Evolutionary conservation across 2,888 invertebrate species (phyloP).

Genomic region (Xylocampa areola): DNA sequence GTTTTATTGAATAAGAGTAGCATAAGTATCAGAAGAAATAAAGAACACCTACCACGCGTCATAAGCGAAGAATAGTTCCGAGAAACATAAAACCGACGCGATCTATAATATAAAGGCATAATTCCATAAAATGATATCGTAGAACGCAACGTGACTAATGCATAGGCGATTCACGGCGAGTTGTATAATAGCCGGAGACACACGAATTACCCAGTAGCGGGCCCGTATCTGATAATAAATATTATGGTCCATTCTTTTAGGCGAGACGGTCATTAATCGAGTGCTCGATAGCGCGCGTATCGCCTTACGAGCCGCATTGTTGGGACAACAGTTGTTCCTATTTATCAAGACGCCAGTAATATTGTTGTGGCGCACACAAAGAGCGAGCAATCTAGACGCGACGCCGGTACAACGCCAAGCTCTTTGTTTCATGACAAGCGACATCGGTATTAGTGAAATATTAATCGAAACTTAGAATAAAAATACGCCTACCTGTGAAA

Average conservation of each 20-base stretch:
- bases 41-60: constrained; percentile 64
- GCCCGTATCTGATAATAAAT: constrained; percentile 89
- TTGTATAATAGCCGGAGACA: constrained; percentile 85
- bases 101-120: constrained; percentile 76
- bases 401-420: constrained; percentile 70
- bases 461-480: constrained; percentile 67
- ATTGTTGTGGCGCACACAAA: constrained; percentile 83
- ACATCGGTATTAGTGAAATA: constrained; percentile 81
- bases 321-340: constrained; percentile 86
- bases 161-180: constrained; percentile 79
- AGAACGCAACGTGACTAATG: constrained; percentile 84
- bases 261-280: constrained; percentile 88
- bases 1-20: constrained; percentile 39
- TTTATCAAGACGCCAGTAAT: constrained; percentile 88
- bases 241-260: constrained; percentile 89
- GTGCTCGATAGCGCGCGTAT: constrained; percentile 86
- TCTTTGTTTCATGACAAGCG: constrained; percentile 82
- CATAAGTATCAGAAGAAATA: constrained; percentile 57
- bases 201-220: constrained; percentile 88
- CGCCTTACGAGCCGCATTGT: constrained; percentile 87
- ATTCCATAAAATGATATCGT: constrained; percentile 83
- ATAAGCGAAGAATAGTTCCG: constrained; percentile 65
- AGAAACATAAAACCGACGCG: constrained; percentile 77
- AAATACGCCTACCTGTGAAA: constrained; percentile 27
- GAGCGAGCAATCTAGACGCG: constrained; percentile 70